phyloP scores from a whole-genome alignment of 1,140 invertebrate species.

The Homalodisca vitripennis region DNA sequence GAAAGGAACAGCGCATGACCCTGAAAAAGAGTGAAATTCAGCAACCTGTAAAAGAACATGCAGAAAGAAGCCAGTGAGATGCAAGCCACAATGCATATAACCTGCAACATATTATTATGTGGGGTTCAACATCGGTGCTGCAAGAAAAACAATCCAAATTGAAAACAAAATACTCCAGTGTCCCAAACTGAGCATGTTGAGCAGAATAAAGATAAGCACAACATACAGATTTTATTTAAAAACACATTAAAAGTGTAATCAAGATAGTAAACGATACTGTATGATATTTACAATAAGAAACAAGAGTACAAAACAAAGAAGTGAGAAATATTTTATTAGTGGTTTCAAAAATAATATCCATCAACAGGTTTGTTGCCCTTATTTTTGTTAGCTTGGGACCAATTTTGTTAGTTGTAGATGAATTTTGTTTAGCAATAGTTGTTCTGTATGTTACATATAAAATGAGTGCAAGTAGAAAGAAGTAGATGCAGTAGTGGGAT shows the following conservation, averaged over 20 bases:
- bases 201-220: background rate
- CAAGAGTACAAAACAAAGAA: no score
- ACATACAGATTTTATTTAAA: no score
- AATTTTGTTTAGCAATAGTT: no score
- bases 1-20: background rate
- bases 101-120: background rate
- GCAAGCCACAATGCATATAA: slow-evolving; percentile 20
- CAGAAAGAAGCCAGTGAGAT: background rate
- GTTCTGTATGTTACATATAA: background rate
- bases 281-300: no score
- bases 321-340: no score
- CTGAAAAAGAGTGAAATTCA: background rate
- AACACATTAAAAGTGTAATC: no score
- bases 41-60: slow-evolving; percentile 19
- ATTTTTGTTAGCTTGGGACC: no score
- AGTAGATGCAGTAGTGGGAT: background rate
- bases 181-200: background rate
- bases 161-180: background rate
- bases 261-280: no score
- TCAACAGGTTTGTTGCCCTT: no score
- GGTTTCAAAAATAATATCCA: no score
- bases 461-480: slow-evolving; percentile 12
- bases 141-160: slow-evolving; percentile 1
- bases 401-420: no score
- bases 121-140: slow-evolving; percentile 6